phyloP scores from a whole-genome alignment of 2,888 invertebrate species.

The Rotaria macrura region DNA sequence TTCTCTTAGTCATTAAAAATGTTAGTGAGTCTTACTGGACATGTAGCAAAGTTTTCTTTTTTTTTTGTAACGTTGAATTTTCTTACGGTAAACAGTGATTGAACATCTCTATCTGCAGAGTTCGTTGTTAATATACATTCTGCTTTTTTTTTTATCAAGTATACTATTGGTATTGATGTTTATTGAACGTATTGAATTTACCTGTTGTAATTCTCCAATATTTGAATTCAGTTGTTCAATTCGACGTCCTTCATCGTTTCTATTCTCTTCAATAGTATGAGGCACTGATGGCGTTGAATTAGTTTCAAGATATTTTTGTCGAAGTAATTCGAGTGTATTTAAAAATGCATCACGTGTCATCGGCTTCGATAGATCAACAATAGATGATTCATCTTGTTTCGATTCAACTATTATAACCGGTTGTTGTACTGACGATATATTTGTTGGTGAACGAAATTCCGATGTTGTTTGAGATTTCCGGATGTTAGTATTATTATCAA shows the following conservation, averaged over 20 bases:
- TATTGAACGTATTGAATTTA: too few relatives aligned
- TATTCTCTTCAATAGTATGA: neutral
- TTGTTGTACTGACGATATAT: neutral
- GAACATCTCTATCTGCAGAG: too few relatives aligned
- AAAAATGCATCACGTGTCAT: slow-evolving; percentile 13
- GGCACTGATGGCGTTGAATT: neutral
- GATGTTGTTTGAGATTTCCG: neutral
- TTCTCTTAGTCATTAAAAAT: too few relatives aligned
- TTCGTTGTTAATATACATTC: too few relatives aligned
- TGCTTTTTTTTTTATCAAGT: too few relatives aligned
- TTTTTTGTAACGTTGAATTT: too few relatives aligned
- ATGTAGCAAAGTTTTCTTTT: too few relatives aligned
- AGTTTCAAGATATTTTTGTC: neutral
- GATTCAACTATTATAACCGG: neutral
- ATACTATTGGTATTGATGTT: too few relatives aligned
- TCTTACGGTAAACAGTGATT: too few relatives aligned
- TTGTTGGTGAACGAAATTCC: neutral
- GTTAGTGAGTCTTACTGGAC: too few relatives aligned
- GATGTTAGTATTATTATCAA: neutral
- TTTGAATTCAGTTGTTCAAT: neutral
- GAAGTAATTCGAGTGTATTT: neutral
- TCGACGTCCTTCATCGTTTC: neutral
- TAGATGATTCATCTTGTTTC: neutral
- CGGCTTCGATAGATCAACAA: neutral
- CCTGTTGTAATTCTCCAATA: slow-evolving; percentile 17